phyloP scores from a whole-genome alignment of 2,113 vertebrate species.

The Archilochus colubris region DNA sequence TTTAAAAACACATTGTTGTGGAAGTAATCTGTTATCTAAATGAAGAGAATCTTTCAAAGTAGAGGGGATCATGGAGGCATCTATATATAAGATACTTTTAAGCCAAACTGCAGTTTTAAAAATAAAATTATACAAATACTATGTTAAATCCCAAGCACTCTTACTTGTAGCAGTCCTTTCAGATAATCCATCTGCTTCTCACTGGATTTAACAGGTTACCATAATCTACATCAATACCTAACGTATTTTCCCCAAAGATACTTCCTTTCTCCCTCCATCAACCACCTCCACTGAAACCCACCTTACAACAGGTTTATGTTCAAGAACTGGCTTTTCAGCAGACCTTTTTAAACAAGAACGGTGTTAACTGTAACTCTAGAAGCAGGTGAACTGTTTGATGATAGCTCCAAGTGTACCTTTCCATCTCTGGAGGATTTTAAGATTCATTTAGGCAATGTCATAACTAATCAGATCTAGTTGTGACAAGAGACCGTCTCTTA shows the following conservation, averaged over 20 bases:
- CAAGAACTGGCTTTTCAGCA: background rate
- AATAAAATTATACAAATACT: background rate
- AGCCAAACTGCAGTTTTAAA: background rate
- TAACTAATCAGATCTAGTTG: rapidly evolving
- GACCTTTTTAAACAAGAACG: background rate
- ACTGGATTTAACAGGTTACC: background rate
- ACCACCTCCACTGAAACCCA: background rate
- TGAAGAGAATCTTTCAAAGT: background rate
- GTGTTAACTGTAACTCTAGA: slow-evolving; percentile 44
- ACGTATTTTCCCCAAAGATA: background rate
- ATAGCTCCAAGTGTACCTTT: background rate
- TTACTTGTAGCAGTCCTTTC: background rate
- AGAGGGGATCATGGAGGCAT: background rate
- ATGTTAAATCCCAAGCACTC: background rate
- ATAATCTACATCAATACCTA: background rate
- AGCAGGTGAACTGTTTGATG: slow-evolving; percentile 41
- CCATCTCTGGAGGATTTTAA: background rate
- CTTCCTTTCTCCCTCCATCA: background rate
- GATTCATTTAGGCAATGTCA: background rate
- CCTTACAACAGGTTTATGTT: background rate
- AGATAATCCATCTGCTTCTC: background rate
- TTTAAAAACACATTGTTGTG: background rate
- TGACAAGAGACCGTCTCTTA: background rate
- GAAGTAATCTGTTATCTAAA: background rate
- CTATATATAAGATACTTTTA: background rate